phyloP scores from a whole-genome alignment of 1,140 invertebrate species.

The Rhizoglyphus robini region DNA sequence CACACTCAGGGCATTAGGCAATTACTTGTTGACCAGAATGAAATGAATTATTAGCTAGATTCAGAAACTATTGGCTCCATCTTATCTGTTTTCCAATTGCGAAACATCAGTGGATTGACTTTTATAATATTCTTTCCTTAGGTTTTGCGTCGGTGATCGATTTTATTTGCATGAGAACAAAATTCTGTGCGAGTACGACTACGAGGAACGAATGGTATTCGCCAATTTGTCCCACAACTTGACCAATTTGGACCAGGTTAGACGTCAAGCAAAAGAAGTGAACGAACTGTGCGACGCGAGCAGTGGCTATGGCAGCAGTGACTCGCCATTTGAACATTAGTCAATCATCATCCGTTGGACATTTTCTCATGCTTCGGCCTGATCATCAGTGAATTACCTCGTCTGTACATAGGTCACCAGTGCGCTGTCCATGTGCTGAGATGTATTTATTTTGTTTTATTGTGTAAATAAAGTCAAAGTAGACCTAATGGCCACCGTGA shows the following conservation, averaged over 20 bases:
- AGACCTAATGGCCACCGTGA: too few species aligned
- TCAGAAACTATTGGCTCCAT: too few species aligned
- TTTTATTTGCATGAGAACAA: constrained; percentile 86
- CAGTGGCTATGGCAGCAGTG: constrained; percentile 16
- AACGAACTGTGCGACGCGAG: constrained; percentile 10
- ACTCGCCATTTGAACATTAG: constrained; percentile 15
- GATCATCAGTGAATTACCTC: neutral
- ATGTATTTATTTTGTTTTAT: too few species aligned
- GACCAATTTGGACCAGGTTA: neutral
- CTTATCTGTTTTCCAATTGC: too few species aligned
- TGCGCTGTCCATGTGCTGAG: too few species aligned
- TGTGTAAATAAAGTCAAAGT: too few species aligned
- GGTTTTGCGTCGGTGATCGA: constrained; percentile 84
- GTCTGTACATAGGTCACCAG: too few species aligned
- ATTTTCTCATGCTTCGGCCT: neutral
- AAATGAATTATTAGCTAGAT: too few species aligned
- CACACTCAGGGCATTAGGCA: too few species aligned
- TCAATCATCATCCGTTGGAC: neutral
- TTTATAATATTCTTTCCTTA: constrained; percentile 31
- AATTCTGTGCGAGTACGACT: constrained; percentile 85
- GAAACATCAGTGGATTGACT: too few species aligned
- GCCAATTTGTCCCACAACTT: constrained; percentile 35
- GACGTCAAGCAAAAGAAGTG: constrained; percentile 1
- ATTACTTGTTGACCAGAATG: too few species aligned
- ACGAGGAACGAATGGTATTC: constrained; percentile 75